Evolutionary conservation across 2,797 vertebrate species (phyloP).

Genomic region (Fistularia commersonii): DNA sequence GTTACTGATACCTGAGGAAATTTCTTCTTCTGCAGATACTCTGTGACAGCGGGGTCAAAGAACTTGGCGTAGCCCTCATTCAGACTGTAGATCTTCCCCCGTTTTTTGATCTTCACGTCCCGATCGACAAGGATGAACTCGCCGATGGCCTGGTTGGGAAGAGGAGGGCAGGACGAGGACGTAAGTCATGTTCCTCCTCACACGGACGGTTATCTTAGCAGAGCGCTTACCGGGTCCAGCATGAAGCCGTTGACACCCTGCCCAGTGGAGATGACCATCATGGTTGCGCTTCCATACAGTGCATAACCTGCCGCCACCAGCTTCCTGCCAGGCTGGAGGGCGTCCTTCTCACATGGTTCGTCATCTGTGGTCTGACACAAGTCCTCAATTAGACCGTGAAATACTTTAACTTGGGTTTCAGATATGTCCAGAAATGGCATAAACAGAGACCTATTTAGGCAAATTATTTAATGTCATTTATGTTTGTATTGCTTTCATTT

Average conservation of each 20-base stretch:
- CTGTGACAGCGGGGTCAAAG: conserved; percentile 85
- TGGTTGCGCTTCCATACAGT: conserved; percentile 94
- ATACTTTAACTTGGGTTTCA: no score
- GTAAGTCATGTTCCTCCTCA: neutral
- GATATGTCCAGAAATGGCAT: no score
- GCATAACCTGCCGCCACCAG: conserved; percentile 94
- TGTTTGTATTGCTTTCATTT: no score
- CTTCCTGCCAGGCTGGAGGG: conserved; percentile 87
- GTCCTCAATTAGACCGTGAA: no score
- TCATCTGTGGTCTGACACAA: conserved; percentile 67
- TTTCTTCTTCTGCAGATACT: conserved; percentile 92
- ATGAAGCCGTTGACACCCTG: conserved; percentile 96
- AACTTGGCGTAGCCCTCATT: conserved; percentile 93
- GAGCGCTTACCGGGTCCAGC: conserved; percentile 87
- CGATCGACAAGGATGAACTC: conserved; percentile 93
- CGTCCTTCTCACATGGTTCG: conserved; percentile 86
- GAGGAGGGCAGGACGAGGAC: neutral
- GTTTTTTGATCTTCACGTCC: conserved; percentile 89
- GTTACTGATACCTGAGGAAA: conserved; percentile 82
- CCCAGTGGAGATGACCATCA: conserved; percentile 89
- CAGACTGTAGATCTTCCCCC: conserved; percentile 91
- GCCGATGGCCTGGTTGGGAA: conserved; percentile 81
- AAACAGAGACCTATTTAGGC: no score
- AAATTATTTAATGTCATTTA: no score
- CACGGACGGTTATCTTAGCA: neutral